Conservation (phyloP, 2,888 invertebrate genomes). For the Plagiodera versicolora region DNA sequence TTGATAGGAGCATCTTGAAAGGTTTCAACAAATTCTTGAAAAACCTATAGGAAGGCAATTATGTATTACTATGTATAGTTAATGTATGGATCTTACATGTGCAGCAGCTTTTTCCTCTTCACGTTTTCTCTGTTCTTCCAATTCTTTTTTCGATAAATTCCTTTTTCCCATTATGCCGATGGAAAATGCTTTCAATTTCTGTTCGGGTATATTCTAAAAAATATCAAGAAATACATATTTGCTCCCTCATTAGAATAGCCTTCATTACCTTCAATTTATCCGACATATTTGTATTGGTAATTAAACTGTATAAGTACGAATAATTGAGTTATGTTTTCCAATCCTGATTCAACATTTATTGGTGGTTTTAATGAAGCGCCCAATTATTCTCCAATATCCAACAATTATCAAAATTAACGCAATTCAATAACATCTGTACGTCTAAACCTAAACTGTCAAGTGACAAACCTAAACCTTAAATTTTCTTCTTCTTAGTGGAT, state of each 20-base stretch:
- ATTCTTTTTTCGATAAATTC: constrained; percentile 76
- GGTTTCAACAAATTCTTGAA: constrained; percentile 96
- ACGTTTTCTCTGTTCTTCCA: constrained; percentile 84
- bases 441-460: too few species aligned
- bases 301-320: not conserved
- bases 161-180: constrained; percentile 75
- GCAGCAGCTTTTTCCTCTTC: constrained; percentile 91
- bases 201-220: constrained; percentile 59
- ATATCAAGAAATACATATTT: not conserved
- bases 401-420: too few species aligned
- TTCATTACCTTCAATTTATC: constrained; percentile 8
- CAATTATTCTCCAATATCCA: too few species aligned
- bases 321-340: not conserved
- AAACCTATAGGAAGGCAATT: constrained; percentile 64
- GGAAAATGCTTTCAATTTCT: constrained; percentile 75
- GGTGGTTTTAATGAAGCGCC: too few species aligned
- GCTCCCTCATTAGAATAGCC: not conserved
- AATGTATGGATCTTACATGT: constrained; percentile 62
- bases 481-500: too few species aligned
- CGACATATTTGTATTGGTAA: not conserved
- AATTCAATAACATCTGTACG: too few species aligned
- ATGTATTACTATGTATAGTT: not conserved
- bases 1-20: constrained; percentile 86
- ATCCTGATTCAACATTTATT: too few species aligned
- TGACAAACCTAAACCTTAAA: too few species aligned